Percentiles rank a stretch among this genome's conserved stretches.
Conservation (phyloP, 2,888 invertebrate species). For the Troides helena region DNA sequence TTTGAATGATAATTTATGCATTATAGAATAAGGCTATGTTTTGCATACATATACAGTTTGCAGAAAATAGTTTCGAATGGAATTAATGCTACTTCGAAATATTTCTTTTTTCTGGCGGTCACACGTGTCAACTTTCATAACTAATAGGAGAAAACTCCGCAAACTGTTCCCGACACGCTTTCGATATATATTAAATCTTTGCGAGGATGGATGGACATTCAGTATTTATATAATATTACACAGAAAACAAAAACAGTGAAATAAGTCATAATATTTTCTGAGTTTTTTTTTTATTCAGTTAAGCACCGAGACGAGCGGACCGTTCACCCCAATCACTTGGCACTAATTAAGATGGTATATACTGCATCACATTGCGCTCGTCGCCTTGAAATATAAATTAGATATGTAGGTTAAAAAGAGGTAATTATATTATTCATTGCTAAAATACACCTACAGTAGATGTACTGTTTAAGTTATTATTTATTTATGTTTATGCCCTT, state of each 20-base stretch:
- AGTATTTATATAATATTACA: constrained; percentile 10
- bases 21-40: neutral
- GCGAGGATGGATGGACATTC: constrained; percentile 8
- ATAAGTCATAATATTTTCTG: neutral
- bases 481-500: no score
- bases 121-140: constrained; percentile 23
- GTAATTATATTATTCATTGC: no score
- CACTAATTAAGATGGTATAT: no score
- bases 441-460: no score
- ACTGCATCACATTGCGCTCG: no score
- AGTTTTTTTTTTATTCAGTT: no score
- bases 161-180: constrained; percentile 20
- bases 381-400: no score
- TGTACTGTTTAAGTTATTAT: no score
- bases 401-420: no score
- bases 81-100: constrained; percentile 1
- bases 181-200: constrained; percentile 28
- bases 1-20: neutral
- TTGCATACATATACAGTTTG: neutral
- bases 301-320: no score
- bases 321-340: no score
- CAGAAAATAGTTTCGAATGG: neutral
- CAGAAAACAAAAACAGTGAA: neutral
- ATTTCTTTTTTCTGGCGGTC: constrained; percentile 16
- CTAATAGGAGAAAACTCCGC: constrained; percentile 10